Conservation (phyloP, 1,140 invertebrate genomes). For the Polyergus mexicanus region DNA sequence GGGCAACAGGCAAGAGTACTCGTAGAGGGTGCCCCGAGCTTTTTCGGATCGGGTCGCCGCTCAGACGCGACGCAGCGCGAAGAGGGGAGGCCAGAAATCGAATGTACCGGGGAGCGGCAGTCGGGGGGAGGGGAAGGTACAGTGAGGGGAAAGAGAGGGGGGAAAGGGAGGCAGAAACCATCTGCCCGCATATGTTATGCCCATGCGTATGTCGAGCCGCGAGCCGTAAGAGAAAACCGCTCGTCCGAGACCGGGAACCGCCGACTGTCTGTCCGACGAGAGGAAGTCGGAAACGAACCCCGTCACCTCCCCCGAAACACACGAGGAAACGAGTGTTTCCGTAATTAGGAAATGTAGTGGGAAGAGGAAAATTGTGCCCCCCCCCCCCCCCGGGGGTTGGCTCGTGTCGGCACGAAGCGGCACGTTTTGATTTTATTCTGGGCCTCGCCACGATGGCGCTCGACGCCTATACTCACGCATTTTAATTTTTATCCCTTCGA, state of each 20-base stretch:
- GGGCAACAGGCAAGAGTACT: slow-evolving; percentile 76
- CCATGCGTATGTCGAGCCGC: slow-evolving; percentile 72
- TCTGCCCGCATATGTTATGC: slow-evolving; percentile 83
- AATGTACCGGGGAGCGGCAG: slow-evolving; percentile 37
- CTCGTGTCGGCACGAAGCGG: slow-evolving; percentile 40
- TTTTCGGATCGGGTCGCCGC: slow-evolving; percentile 75
- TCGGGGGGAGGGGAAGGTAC: slow-evolving; percentile 37
- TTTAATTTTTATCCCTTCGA: slow-evolving; percentile 22
- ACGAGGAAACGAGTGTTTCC: slow-evolving; percentile 75
- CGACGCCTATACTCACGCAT: too few relatives aligned
- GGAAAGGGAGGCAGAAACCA: slow-evolving; percentile 77
- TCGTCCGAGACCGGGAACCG: slow-evolving; percentile 72
- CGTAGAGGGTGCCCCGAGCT: slow-evolving; percentile 78
- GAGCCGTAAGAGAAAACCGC: slow-evolving; percentile 76
- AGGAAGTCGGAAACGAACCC: slow-evolving; percentile 78
- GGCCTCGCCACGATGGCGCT: not conserved
- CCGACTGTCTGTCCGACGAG: slow-evolving; percentile 65
- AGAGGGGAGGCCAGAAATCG: slow-evolving; percentile 57
- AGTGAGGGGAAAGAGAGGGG: slow-evolving; percentile 41
- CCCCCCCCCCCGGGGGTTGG: slow-evolving; percentile 49
- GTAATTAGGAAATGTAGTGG: slow-evolving; percentile 72
- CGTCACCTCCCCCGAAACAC: slow-evolving; percentile 53
- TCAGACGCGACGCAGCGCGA: slow-evolving; percentile 66
- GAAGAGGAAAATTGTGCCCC: slow-evolving; percentile 62
- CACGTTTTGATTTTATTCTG: slow-evolving; percentile 49